Evolutionary conservation across 1,140 invertebrate genomes (phyloP), one percentile per base, ranked within the genome.

Genomic region (Psix sp.): DNA sequence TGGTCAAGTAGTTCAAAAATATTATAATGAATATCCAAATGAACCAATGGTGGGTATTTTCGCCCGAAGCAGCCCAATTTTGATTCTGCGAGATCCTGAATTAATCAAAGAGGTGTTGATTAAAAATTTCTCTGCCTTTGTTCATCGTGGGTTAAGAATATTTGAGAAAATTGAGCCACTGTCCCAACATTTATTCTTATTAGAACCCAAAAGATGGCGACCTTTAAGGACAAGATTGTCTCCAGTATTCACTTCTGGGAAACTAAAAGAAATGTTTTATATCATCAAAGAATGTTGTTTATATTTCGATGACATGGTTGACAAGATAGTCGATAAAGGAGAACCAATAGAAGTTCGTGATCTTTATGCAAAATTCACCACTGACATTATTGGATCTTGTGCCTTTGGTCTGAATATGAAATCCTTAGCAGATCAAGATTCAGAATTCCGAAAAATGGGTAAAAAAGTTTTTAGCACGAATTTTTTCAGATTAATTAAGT

Each of bases 391-490:
- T 52, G 89, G 88, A 0, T 86, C 86, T 0, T 89, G 87, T 48
- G 90, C 88, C 10, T 91, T 91, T 80, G 91, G 90, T 2, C 7
- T 71, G 10, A 85, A 90, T 35, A 86, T 85, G 66, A 87, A 89
- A 48, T 79, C 86, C 5, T 65, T 91, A 9, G 79, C 80, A 21
- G 79, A 90, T 57, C 85, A 88, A 15, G 79, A 90, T 36, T 86
- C 85, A 2, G 81, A 87, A 52, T 90, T 90, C 70, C 78, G 84
- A 24, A 81, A 82, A 74, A 80, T 87, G 68, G 89, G 87, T 1
- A 77, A 71, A 59, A 76, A 74, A 52, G 63, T 87, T 0, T 83
- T 87, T 26, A 68, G 72, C 10, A 76, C 76, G 0, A 80, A 72
- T 29, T 42, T 80, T 0, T 73, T 43, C 0, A 80, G 74, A 18